Evolutionary conservation across 2,888 invertebrate species (phyloP).

Genomic region (Cactoblastis cactorum): DNA sequence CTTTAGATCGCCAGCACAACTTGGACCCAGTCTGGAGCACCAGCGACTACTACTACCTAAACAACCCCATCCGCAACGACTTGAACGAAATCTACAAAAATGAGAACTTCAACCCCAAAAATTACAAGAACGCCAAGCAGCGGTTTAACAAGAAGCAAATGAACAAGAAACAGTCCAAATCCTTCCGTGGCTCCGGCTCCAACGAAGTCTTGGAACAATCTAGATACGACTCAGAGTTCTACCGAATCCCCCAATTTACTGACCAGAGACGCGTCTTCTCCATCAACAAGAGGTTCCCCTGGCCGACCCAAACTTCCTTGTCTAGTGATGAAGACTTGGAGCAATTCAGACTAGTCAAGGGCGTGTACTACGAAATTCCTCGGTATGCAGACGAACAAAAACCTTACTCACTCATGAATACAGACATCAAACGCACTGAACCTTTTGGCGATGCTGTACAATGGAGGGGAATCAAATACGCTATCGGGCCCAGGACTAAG

Average conservation of each 20-base stretch:
- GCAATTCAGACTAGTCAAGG: background rate
- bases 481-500: constrained; percentile 33
- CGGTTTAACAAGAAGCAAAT: background rate
- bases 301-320: background rate
- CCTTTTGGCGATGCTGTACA: constrained; percentile 36
- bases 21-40: background rate
- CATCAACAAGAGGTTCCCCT: background rate
- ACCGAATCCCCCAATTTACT: background rate
- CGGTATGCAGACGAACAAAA: constrained; percentile 30
- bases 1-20: background rate
- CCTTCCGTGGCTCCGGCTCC: background rate
- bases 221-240: background rate
- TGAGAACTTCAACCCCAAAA: background rate
- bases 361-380: constrained; percentile 3
- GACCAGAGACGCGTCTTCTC: background rate
- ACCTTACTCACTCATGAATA: constrained; percentile 31
- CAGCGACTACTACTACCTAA: background rate
- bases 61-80: background rate
- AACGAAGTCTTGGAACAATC: background rate
- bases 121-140: no score
- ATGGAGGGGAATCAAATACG: constrained; percentile 45
- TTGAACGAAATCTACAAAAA: no score
- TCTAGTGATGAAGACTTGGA: background rate
- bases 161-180: background rate
- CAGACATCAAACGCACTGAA: constrained; percentile 27